Conservation (phyloP, 2,888 invertebrate genomes). For the Cabera pusaria region DNA sequence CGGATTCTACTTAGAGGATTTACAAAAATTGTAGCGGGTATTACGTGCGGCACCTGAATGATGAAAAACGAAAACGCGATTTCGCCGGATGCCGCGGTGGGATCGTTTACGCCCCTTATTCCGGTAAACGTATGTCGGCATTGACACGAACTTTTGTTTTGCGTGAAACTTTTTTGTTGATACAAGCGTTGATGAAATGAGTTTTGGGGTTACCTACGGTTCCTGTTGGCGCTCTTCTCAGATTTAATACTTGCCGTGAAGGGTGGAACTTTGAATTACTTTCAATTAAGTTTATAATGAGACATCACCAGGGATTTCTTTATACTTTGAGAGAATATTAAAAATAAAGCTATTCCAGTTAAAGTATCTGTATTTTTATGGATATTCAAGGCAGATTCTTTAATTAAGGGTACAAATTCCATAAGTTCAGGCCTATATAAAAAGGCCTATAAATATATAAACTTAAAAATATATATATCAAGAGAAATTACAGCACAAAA, state of each 20-base stretch:
- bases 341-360: too few species aligned
- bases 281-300: slow-evolving; percentile 1
- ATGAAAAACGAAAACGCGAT: slow-evolving; percentile 37
- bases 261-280: slow-evolving; percentile 3
- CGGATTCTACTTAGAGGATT: slow-evolving; percentile 60
- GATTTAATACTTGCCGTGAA: too few species aligned
- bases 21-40: slow-evolving; percentile 54
- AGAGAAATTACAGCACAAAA: too few species aligned
- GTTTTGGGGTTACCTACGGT: slow-evolving; percentile 11
- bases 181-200: slow-evolving; percentile 17
- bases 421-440: too few species aligned
- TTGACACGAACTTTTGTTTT: slow-evolving; percentile 21
- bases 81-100: slow-evolving; percentile 24
- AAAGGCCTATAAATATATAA: too few species aligned
- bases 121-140: slow-evolving; percentile 14
- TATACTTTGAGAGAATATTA: too few species aligned
- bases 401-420: too few species aligned
- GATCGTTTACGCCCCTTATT: slow-evolving; percentile 26
- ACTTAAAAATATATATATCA: too few species aligned
- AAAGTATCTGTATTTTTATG: too few species aligned
- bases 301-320: too few species aligned
- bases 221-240: slow-evolving; percentile 7
- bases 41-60: slow-evolving; percentile 39
- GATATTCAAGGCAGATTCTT: too few species aligned
- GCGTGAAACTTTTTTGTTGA: slow-evolving; percentile 16